Evolutionary conservation across 2,113 vertebrate species (phyloP).

Genomic region (Ia io): DNA sequence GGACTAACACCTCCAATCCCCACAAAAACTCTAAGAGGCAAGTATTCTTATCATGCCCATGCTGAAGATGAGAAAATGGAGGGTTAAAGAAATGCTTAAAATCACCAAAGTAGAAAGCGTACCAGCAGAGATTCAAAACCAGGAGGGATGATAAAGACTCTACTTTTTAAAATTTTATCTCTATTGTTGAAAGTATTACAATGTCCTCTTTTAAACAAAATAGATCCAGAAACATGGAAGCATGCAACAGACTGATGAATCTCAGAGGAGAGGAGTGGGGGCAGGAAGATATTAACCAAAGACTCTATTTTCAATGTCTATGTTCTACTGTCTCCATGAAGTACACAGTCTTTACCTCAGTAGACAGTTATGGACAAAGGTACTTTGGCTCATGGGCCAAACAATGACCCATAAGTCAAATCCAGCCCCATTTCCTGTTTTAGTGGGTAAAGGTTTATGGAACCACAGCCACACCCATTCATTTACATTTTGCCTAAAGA

Average conservation of each 20-base stretch:
- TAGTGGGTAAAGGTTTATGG: neutral
- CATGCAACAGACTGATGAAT: no score
- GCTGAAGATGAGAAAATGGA: neutral
- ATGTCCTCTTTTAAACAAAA: no score
- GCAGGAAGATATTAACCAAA: neutral
- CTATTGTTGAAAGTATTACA: no score
- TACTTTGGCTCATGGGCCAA: neutral
- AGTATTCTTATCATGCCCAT: neutral
- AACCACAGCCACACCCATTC: neutral
- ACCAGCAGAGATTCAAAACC: neutral
- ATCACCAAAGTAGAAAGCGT: neutral
- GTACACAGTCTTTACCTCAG: neutral
- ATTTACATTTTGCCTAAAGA: neutral
- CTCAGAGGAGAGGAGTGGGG: no score
- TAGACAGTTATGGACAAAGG: neutral
- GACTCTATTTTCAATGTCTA: neutral
- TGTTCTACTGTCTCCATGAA: neutral
- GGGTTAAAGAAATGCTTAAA: neutral
- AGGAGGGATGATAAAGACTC: neutral
- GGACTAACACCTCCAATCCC: neutral
- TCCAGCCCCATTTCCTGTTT: neutral
- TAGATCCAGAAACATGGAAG: no score
- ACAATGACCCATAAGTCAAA: neutral
- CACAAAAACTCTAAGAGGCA: neutral
- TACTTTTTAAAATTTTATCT: neutral